Base-by-base conservation (phyloP, 2,888 invertebrate species). In the Caradrina clavipalpis region DNA sequence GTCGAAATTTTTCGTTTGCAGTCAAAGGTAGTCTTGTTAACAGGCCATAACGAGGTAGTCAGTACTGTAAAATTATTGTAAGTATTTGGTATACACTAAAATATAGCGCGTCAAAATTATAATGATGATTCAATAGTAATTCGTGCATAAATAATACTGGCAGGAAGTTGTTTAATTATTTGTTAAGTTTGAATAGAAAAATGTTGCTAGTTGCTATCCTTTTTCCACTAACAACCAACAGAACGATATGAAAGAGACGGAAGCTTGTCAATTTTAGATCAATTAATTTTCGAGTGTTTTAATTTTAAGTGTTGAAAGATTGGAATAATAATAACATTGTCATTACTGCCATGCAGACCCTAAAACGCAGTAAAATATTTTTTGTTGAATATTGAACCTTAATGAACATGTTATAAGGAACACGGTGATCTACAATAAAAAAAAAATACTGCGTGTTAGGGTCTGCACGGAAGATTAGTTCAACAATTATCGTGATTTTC, bases 31-130 rank as follows among this genome's bases (percentile, higher is more conserved):
- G 75, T 74, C 13, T 64, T 47, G 50, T 39, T 47, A 53, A 70
- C 69, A 65, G 73, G 81, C 78, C 78, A 80, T 78, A 81, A 73
- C 2, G 56, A 58, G 31, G 67, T 78, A 78, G 79, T 81, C 69
- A 78, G 45, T 77, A 78, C 59, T 74, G 49, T 69, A 57, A 56
- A 65, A 69, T 50, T 63, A 77, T 63, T 65, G 45, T 69, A 79
- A 51, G 21, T 51, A 54, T 64, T 59, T 59, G 49, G 35, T 65
- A 53, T 35, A 67, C 22, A 57, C 17, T 31, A 58, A 35, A 42
- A 54, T 26, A 47, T 21, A 55, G n/a, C 17, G 31, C 53, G 35
- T 45, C 63, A 42, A 63, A 58, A 62, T 51, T 59, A 31, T 26
- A 6, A 11, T 22, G 6, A 15, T 35, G 1, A 55, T 59, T 57